Percentiles rank a stretch among this genome's conserved stretches.
Evolutionary conservation across 2,797 vertebrate species (phyloP).

Genomic region (Gymnoscopelus microlampas): DNA sequence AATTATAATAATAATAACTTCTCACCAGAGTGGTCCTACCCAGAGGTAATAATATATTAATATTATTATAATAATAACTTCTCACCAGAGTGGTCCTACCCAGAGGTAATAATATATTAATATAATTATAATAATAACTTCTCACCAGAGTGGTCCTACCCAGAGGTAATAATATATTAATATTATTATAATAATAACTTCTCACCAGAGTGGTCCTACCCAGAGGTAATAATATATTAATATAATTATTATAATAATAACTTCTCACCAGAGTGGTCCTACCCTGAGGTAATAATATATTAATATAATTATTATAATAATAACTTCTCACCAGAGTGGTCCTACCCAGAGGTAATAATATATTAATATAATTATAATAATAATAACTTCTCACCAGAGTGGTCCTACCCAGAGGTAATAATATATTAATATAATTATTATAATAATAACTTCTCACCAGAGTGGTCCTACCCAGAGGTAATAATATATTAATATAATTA

Average conservation of each 20-base stretch:
- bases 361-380: no score
- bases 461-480: conserved; percentile 92
- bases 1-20: no score
- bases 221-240: conserved; percentile 75
- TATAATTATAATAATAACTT: no score
- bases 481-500: no score
- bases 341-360: conserved; percentile 85
- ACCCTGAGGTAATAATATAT: conserved; percentile 81
- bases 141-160: conserved; percentile 92
- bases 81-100: conserved; percentile 92
- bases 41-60: conserved; percentile 75
- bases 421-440: no score
- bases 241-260: no score
- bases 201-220: conserved; percentile 92
- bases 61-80: no score
- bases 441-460: conserved; percentile 92
- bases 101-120: conserved; percentile 75
- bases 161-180: conserved; percentile 75
- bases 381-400: conserved; percentile 92
- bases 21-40: conserved; percentile 92
- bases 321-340: conserved; percentile 93
- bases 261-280: conserved; percentile 92
- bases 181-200: no score
- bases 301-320: no score
- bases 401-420: conserved; percentile 89